Evolutionary conservation across 2,888 invertebrate species (phyloP).

Genomic region (Tortricodes alternella): DNA sequence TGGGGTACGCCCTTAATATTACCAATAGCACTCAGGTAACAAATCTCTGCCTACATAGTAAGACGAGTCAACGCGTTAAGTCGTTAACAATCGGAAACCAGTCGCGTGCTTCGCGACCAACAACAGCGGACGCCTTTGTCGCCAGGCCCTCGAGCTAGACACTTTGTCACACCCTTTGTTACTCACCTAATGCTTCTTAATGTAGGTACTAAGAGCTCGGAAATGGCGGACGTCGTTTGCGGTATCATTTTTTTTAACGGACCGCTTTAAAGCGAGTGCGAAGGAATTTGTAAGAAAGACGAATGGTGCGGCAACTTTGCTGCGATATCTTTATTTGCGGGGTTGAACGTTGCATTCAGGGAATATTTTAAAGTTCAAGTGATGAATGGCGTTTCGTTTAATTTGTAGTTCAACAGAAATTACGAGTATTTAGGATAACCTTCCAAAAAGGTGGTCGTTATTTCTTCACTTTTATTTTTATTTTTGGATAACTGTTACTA

Average conservation of each 20-base stretch:
- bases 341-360: slow-evolving; percentile 7
- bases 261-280: slow-evolving; percentile 27
- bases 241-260: slow-evolving; percentile 42
- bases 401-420: no score
- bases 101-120: slow-evolving; percentile 47
- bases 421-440: no score
- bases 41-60: slow-evolving; percentile 34
- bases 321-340: slow-evolving; percentile 2
- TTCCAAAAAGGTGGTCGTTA: no score
- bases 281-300: slow-evolving; percentile 14
- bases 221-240: slow-evolving; percentile 57
- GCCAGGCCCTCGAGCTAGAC: slow-evolving; percentile 50
- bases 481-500: no score
- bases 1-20: no score
- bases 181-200: slow-evolving; percentile 69
- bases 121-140: slow-evolving; percentile 56
- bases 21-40: background rate
- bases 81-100: slow-evolving; percentile 59
- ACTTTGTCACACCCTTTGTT: slow-evolving; percentile 73
- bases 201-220: slow-evolving; percentile 55
- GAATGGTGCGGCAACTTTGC: background rate
- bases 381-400: background rate
- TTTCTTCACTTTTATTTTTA: no score
- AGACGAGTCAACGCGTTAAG: slow-evolving; percentile 67
- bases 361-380: background rate